phyloP scores from a whole-genome alignment of 1,140 invertebrate species.

The Papilio helenus region DNA sequence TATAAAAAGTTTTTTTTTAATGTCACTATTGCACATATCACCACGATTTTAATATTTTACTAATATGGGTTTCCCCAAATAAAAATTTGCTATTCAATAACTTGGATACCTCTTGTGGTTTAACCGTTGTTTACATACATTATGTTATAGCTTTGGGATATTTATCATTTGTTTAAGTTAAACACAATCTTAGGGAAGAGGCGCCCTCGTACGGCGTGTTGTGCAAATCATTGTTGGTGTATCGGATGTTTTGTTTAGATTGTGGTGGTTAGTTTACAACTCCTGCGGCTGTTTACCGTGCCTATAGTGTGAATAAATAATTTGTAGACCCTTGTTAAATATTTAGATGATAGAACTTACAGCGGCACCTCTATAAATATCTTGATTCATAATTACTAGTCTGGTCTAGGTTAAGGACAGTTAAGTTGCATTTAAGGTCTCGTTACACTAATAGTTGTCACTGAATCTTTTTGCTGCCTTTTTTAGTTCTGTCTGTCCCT shows the following conservation, averaged over 20 bases:
- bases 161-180: constrained; percentile 28
- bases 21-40: too few relatives aligned
- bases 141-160: neutral
- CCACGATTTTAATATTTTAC: neutral
- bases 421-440: neutral
- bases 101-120: neutral
- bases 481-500: neutral
- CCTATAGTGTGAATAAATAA: constrained; percentile 75
- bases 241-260: constrained; percentile 75
- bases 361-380: neutral
- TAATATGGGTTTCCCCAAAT: neutral
- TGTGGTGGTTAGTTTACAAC: constrained; percentile 64
- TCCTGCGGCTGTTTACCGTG: constrained; percentile 60
- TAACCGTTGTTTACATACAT: neutral
- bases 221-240: constrained; percentile 63
- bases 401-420: neutral
- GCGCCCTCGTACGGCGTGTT: constrained; percentile 45
- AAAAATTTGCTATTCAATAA: neutral
- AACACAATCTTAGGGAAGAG: constrained; percentile 21
- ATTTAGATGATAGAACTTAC: constrained; percentile 56
- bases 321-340: constrained; percentile 69
- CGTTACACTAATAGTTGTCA: too few relatives aligned
- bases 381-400: neutral
- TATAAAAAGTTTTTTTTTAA: too few relatives aligned
- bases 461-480: too few relatives aligned